phyloP scores from a whole-genome alignment of 2,797 vertebrate genomes.

The Brotogeris chrysoptera region DNA sequence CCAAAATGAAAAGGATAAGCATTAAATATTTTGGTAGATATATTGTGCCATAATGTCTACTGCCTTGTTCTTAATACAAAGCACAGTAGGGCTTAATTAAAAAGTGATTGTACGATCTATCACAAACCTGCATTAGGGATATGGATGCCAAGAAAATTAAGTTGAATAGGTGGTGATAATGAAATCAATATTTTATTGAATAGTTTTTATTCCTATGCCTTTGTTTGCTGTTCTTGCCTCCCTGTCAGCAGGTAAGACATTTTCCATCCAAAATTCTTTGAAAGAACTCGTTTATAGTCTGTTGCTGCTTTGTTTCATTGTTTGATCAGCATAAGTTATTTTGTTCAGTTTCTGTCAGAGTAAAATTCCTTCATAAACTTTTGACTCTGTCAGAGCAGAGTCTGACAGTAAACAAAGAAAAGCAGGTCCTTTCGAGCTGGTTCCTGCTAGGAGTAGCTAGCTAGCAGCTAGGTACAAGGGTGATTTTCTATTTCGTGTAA shows the following conservation, averaged over 20 bases:
- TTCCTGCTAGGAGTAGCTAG: slow-evolving; percentile 26
- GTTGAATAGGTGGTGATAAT: slow-evolving; percentile 68
- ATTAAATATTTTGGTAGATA: slow-evolving; percentile 75
- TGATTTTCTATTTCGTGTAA: slow-evolving; percentile 31
- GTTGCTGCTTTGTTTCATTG: slow-evolving; percentile 26
- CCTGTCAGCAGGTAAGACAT: slow-evolving; percentile 41
- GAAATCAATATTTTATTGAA: slow-evolving; percentile 71
- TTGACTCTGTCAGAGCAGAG: slow-evolving; percentile 10
- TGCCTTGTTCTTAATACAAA: slow-evolving; percentile 75
- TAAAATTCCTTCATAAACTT: slow-evolving; percentile 55
- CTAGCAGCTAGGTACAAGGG: not conserved
- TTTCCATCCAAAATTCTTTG: slow-evolving; percentile 50
- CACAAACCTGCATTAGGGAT: slow-evolving; percentile 63
- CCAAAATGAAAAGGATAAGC: slow-evolving; percentile 68
- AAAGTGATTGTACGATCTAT: slow-evolving; percentile 72
- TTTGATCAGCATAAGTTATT: slow-evolving; percentile 14
- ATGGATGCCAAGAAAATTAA: slow-evolving; percentile 67
- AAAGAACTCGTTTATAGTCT: not conserved
- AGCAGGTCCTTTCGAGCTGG: not conserved
- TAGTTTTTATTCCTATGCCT: slow-evolving; percentile 65
- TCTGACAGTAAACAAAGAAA: slow-evolving; percentile 42
- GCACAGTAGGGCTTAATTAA: slow-evolving; percentile 78
- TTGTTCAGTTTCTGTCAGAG: slow-evolving; percentile 26
- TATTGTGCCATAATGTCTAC: slow-evolving; percentile 74
- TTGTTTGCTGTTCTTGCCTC: slow-evolving; percentile 60